Base-by-base conservation (phyloP, 2,113 vertebrate species). In the Planiliza haematocheilus region DNA sequence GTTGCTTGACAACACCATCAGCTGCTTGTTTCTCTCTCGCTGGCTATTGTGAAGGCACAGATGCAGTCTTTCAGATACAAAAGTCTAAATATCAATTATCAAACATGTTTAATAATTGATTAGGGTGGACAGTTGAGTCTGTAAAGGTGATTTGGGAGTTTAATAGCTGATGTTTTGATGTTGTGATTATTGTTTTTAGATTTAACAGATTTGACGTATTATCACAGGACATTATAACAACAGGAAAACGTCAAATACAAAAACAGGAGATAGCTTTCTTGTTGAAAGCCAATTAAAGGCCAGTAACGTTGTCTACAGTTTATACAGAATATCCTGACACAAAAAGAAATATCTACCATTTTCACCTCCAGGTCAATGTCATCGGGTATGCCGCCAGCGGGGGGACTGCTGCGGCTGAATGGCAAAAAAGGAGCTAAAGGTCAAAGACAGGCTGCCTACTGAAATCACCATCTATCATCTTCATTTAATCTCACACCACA, bases 401-500 rank as follows among this genome's bases (percentile, higher is more conserved):
- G 20, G 4, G 1, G 16, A 41, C 11, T 8, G 7, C 45, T 42
- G 17, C 7, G 57, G 66, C n/a, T 58, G 41, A 53, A 56, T 42
- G 48, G 39, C 51, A 65, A 80, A n/a, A 72, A 37, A 70, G 30
- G 9, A 65, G 10, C 66, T 60, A 61, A 83, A 74, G 61, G 83
- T 89, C 85, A 87, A 73, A 81, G 67, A 56, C 24, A 34, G 21
- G 43, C 57, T 59, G 62, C 58, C 42, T 34, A 24, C 52, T 52
- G 72, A 72, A 74, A 70, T 77, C 81, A 70, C 59, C 70, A 74
- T 84, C 55, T 12, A 76, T 85, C 77, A 86, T 81, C 43, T 76
- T 81, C 63, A 75, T 56, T 74, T 76, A 70, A 80, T 62, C 73
- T 82, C 66, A 57, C 53, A 57, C 24, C 57, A 70, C 69, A 78